phyloP scores from a whole-genome alignment of 1,140 invertebrate species.

The Plodia interpunctella region DNA sequence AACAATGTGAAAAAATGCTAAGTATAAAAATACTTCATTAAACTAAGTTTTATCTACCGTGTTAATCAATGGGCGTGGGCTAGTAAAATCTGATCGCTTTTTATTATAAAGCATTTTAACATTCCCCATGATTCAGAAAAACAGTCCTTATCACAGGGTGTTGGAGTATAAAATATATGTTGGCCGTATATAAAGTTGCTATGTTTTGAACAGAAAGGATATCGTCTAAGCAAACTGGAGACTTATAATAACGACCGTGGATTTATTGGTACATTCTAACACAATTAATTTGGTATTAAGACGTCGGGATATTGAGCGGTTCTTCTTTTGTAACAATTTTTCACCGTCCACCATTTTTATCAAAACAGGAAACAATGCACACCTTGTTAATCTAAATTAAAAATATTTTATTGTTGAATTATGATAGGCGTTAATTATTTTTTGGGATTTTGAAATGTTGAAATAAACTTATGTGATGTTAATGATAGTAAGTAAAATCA shows the following conservation, averaged over 20 bases:
- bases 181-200: background rate
- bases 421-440: background rate
- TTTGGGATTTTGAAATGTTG: background rate
- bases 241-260: slow-evolving; percentile 55
- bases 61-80: slow-evolving; percentile 68
- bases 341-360: background rate
- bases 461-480: background rate
- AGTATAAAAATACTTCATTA: slow-evolving; percentile 70
- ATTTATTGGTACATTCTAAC: slow-evolving; percentile 66
- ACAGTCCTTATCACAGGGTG: background rate
- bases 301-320: slow-evolving; percentile 42
- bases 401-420: background rate
- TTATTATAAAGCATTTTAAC: background rate
- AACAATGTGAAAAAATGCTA: slow-evolving; percentile 67
- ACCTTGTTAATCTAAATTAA: background rate
- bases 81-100: slow-evolving; percentile 42
- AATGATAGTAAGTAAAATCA: background rate
- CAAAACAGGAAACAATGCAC: background rate
- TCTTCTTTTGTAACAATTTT: slow-evolving; percentile 14
- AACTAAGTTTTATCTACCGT: slow-evolving; percentile 56
- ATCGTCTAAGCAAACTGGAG: slow-evolving; percentile 56
- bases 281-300: slow-evolving; percentile 68
- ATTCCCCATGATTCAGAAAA: background rate
- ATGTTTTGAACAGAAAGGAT: background rate
- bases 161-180: background rate